phyloP scores from a whole-genome alignment of 2,113 vertebrate species.

The Phainopepla nitens region DNA sequence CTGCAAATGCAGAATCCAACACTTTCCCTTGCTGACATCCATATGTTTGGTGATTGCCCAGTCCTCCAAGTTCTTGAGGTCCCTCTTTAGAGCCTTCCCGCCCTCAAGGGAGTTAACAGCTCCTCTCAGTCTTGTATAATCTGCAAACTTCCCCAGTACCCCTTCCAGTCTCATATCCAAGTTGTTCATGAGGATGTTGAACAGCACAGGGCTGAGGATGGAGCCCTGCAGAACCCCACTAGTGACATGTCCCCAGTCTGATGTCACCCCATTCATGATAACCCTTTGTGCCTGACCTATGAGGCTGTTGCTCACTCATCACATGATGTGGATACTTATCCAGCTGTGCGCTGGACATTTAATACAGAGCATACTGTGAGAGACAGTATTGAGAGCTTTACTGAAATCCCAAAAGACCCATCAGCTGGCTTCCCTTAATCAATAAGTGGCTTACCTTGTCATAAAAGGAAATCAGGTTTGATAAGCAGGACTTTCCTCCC shows the following conservation, averaged over 20 bases:
- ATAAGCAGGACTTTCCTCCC: neutral
- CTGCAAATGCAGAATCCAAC: neutral
- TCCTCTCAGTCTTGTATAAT: neutral
- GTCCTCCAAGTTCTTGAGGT: neutral
- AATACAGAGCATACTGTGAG: neutral
- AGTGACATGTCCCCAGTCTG: neutral
- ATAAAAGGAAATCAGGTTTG: neutral
- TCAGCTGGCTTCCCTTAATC: neutral
- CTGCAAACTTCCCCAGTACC: neutral
- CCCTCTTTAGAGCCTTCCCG: too few relatives aligned
- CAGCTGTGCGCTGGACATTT: neutral
- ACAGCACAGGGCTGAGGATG: neutral
- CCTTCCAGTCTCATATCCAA: too few relatives aligned
- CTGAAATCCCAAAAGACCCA: neutral
- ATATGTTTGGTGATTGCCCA: fast-evolving
- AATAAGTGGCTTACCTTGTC: neutral
- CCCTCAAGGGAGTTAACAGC: neutral
- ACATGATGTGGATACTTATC: neutral
- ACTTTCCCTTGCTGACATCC: neutral
- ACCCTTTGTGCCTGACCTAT: neutral
- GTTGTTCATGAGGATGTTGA: neutral
- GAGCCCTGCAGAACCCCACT: too few relatives aligned
- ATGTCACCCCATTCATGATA: neutral
- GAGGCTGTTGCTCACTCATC: neutral
- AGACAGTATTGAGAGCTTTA: neutral